Evolutionary conservation across 2,888 invertebrate genomes (phyloP).

Genomic region (Scotopteryx bipunctaria): DNA sequence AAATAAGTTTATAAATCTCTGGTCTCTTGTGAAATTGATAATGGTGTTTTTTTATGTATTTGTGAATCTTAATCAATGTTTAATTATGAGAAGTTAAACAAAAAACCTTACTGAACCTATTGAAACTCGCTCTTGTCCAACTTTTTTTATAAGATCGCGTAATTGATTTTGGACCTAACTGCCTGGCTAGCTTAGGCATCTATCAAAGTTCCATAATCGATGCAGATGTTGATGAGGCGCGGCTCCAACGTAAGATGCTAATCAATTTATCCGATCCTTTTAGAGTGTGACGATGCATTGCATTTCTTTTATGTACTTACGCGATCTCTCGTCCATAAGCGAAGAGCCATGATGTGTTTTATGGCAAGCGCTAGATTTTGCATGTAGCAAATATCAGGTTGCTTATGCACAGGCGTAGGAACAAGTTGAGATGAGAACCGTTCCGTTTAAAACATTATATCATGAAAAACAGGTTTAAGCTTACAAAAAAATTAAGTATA

Average conservation of each 20-base stretch:
- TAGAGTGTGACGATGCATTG: constrained; percentile 48
- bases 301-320: constrained; percentile 46
- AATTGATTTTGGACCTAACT: constrained; percentile 30
- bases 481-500: not conserved
- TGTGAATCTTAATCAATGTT: too few species aligned
- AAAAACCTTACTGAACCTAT: not conserved
- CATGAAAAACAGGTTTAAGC: too few species aligned
- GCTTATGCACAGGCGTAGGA: constrained; percentile 9
- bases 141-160: constrained; percentile 19
- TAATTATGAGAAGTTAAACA: not conserved
- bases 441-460: not conserved
- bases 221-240: constrained; percentile 33
- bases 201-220: constrained; percentile 34
- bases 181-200: constrained; percentile 21
- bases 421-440: not conserved
- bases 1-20: too few species aligned
- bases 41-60: too few species aligned
- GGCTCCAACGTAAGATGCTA: constrained; percentile 40
- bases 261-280: constrained; percentile 45
- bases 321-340: constrained; percentile 49
- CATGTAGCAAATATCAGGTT: constrained; percentile 53
- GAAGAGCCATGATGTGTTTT: constrained; percentile 47
- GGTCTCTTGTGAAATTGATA: too few species aligned
- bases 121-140: not conserved
- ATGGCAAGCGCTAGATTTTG: constrained; percentile 60